Evolutionary conservation across 1,140 invertebrate species (phyloP).

Genomic region (Anthonomus grandis): DNA sequence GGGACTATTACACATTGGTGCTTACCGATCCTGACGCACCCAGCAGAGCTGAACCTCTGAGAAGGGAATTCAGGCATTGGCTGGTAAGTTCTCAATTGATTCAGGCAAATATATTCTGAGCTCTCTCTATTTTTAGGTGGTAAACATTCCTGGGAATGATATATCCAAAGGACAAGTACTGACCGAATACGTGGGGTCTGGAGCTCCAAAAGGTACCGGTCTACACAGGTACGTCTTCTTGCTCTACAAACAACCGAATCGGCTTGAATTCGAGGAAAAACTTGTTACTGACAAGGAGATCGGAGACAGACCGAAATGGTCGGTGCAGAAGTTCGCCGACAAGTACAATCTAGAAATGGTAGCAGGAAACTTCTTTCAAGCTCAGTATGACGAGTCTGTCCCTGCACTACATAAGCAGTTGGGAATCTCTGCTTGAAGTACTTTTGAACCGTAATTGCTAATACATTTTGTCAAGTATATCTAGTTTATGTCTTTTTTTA

Average conservation of each 20-base stretch:
- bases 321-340: slow-evolving; percentile 74
- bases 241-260: slow-evolving; percentile 76
- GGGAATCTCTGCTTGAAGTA: no score
- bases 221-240: slow-evolving; percentile 90
- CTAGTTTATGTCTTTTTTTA: no score
- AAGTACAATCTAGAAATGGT: slow-evolving; percentile 84
- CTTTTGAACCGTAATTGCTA: no score
- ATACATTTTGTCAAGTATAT: no score
- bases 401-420: slow-evolving; percentile 71
- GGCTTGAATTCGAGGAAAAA: slow-evolving; percentile 66
- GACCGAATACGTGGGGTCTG: slow-evolving; percentile 78
- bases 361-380: slow-evolving; percentile 88
- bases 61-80: slow-evolving; percentile 60
- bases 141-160: slow-evolving; percentile 82
- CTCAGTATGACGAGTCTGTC: slow-evolving; percentile 76
- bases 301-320: slow-evolving; percentile 54
- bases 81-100: slow-evolving; percentile 16
- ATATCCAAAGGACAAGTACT: slow-evolving; percentile 65
- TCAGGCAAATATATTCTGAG: not conserved
- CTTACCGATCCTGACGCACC: slow-evolving; percentile 85
- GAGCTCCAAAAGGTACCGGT: slow-evolving; percentile 76
- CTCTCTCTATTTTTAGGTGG: slow-evolving; percentile 54
- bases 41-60: slow-evolving; percentile 52
- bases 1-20: slow-evolving; percentile 70
- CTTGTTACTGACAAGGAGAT: slow-evolving; percentile 49